Base-by-base conservation (phyloP, 2,888 invertebrate species). In the Drosophila vallismaia region DNA sequence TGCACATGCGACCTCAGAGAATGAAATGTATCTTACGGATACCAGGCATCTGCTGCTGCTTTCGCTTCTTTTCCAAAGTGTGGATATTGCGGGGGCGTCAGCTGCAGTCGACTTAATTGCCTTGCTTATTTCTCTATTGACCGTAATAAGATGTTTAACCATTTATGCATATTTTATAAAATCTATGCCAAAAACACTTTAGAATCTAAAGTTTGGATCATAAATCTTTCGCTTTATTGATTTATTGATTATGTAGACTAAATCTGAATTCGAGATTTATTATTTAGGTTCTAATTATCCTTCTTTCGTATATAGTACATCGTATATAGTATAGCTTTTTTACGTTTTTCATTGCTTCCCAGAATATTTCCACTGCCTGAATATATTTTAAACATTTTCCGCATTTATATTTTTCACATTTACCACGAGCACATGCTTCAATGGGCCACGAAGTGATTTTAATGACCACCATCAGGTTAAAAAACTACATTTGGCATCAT, bases 101-200 rank as follows among this genome's bases (percentile, higher is more conserved):
- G 70, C 70, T 70, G 70, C 49, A 55, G 62, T 38, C 62, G 69
- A 62, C 70, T 79, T 77, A 79, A 77, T 85, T 82, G 83, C 74
- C 76, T 33, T 75, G 80, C 71, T 77, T 75, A 75, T 67, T 77
- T 54, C 63, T 57, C 40, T 71, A 58, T 62, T 72, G 58, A 69
- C 53, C 66, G 75, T 76, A 86, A 88, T 86, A 79, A 81, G 86
- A 88, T 79, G 88, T 87, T 88, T 86, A 84, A 88, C 79, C 75
- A 71, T 63, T 74, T 59, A 4, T 10, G 9, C 4, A 24, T 2
- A 10, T 9, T 62, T 26, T 60, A 33, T 29, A 24, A 48, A 53
- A 24, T 24, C 10, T 42, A 19, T 19, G 3, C 14, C 42, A 42
- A 6, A 14, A 14, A 6, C 1, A 3, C 14, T 19, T 19, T 19